These are phyloP conservation scores for Pseudochirops cupreus DNA, from an alignment of 2,797 vertebrate species.

Conservation along the genomic window DNA sequence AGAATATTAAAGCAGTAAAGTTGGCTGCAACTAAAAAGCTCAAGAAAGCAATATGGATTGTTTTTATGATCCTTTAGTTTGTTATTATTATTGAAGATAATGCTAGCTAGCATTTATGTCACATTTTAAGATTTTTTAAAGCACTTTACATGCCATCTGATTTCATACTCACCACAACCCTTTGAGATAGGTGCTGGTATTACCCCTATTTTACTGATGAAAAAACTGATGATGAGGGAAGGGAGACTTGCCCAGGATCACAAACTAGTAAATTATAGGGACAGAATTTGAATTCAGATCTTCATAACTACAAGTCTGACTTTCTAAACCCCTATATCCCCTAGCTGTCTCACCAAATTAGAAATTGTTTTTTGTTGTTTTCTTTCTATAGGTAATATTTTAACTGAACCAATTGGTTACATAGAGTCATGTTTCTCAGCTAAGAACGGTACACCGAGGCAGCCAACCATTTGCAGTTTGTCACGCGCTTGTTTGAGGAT, in stretches of 20 bases:
- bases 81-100: background rate
- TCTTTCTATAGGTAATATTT: conserved; percentile 87
- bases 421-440: conserved; percentile 91
- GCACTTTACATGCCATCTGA: background rate
- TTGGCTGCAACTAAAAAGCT: conserved; percentile 44
- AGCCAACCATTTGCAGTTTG: conserved; percentile 90
- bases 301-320: background rate
- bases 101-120: background rate
- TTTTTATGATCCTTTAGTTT: background rate
- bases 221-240: background rate
- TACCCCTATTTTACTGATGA: background rate
- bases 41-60: background rate
- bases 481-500: conserved; percentile 90
- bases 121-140: background rate
- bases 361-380: conserved; percentile 14
- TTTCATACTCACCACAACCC: background rate
- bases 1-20: background rate
- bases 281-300: background rate
- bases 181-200: background rate
- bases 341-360: background rate
- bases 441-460: conserved; percentile 93
- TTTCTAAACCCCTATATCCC: background rate
- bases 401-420: conserved; percentile 91
- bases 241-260: background rate
- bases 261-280: background rate